Percentiles rank a stretch among this genome's conserved stretches.
Conservation (phyloP, 2,888 invertebrate genomes). For the Spatulosminthurus flaviceps region DNA sequence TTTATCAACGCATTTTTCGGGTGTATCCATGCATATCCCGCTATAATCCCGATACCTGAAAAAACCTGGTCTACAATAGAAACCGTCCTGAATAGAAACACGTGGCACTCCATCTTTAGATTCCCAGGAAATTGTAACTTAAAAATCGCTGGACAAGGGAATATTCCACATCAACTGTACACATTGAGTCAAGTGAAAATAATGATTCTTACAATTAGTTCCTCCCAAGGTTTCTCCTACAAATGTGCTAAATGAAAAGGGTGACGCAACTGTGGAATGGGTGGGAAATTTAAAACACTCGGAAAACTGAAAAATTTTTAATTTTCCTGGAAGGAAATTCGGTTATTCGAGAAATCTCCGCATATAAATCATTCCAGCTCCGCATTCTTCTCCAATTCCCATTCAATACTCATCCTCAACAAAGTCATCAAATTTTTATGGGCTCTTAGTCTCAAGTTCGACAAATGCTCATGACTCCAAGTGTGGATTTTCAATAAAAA, state of each 20-base stretch:
- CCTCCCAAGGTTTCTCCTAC: neutral
- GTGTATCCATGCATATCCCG: too few species aligned
- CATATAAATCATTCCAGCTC: neutral
- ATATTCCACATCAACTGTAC: too few species aligned
- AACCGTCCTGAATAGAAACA: too few species aligned
- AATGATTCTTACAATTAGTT: neutral
- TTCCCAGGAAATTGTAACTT: too few species aligned
- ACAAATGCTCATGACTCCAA: neutral
- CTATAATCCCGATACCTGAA: too few species aligned
- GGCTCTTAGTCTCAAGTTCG: neutral
- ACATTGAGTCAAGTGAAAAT: too few species aligned
- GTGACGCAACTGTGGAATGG: neutral
- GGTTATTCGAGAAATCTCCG: neutral
- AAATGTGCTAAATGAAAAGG: neutral
- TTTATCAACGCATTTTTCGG: too few species aligned
- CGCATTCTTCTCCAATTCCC: neutral
- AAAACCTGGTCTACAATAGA: too few species aligned
- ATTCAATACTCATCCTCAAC: neutral
- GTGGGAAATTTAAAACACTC: neutral
- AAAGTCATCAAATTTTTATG: neutral
- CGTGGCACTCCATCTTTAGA: too few species aligned
- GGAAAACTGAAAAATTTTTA: neutral
- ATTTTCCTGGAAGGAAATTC: neutral
- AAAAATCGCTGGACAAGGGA: too few species aligned
- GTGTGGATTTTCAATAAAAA: neutral